Percentiles rank a stretch among this genome's conserved stretches.
phyloP scores from a whole-genome alignment of 2,113 vertebrate genomes.

The Jacana jacana region DNA sequence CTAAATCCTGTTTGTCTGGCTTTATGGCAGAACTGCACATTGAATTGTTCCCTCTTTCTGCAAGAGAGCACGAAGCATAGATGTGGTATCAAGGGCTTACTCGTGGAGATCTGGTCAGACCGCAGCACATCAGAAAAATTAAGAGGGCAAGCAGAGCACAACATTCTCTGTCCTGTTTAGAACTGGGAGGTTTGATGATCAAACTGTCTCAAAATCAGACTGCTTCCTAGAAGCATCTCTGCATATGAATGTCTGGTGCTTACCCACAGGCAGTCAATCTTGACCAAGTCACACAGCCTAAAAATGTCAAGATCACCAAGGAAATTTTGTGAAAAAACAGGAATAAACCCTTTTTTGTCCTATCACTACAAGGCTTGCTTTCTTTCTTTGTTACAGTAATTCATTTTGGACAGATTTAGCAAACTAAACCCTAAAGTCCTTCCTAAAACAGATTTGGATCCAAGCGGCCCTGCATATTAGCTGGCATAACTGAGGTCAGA shows the following conservation, averaged over 20 bases:
- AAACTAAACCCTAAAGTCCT: constrained; percentile 35
- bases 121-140: background rate
- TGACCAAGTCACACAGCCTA: background rate
- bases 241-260: background rate
- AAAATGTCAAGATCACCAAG: constrained; percentile 5
- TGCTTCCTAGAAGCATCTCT: background rate
- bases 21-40: background rate
- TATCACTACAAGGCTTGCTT: constrained; percentile 41
- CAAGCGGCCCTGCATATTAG: background rate
- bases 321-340: background rate
- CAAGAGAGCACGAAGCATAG: background rate
- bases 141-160: background rate
- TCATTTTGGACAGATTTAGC: constrained; percentile 31
- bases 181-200: background rate
- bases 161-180: background rate
- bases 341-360: constrained; percentile 38
- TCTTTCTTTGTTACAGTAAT: constrained; percentile 33
- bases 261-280: background rate
- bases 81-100: background rate
- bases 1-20: background rate
- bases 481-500: background rate
- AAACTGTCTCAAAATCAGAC: background rate
- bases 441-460: constrained; percentile 24
- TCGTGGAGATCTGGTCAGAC: background rate
- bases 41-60: background rate